These are phyloP conservation scores for Conus ventricosus DNA, from an alignment of 1,140 invertebrate genomes.

Conservation along the genomic window DNA sequence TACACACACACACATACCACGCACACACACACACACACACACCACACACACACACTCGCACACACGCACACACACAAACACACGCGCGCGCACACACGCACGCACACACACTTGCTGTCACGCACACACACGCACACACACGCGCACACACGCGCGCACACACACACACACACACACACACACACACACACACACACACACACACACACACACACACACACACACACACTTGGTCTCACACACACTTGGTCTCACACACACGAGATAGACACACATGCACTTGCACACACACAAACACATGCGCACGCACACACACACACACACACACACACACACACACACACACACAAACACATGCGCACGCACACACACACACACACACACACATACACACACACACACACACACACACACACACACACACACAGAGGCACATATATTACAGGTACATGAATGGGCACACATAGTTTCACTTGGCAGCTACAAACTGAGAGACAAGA, in stretches of 20 bases:
- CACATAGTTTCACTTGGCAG: no score
- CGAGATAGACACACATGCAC: no score
- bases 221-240: neutral
- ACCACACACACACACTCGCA: neutral
- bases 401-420: no score
- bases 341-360: neutral
- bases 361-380: no score
- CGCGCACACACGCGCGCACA: neutral
- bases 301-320: no score
- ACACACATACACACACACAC: no score
- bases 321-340: constrained; percentile 6
- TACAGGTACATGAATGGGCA: no score
- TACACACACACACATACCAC: neutral
- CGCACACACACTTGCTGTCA: neutral
- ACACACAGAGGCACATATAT: no score
- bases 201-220: constrained; percentile 11
- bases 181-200: neutral
- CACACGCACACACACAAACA: neutral
- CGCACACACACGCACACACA: constrained; percentile 5
- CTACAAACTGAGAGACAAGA: no score
- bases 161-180: neutral
- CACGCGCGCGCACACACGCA: neutral
- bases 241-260: no score
- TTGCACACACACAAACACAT: no score
- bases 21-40: neutral